Base-by-base conservation (phyloP, 2,888 invertebrate species). In the Pachymerium ferrugineum region DNA sequence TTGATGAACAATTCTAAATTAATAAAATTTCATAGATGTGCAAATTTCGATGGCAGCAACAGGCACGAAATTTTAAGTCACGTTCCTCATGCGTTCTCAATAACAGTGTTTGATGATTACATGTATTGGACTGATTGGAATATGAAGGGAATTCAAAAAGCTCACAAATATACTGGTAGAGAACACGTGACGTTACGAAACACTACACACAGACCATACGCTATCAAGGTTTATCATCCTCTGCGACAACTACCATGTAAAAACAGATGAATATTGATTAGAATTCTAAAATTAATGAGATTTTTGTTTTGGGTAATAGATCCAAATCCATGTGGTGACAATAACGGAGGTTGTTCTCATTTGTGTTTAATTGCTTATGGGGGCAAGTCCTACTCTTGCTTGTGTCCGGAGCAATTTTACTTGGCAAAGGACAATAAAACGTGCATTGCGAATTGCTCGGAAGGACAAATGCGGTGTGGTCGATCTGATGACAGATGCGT, bases 51-150 rank as follows among this genome's bases (percentile, higher is more conserved):
- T 83, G 98, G 98, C 1, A 88, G 88, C 77, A 90, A 94, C 80
- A 86, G 94, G 3, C 92, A 93, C 80, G 88, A 90, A 73, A 93
- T 91, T 0, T 80, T 96, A 1, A 78, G 78, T 19, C 80, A 88
- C 70, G 96, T 97, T 0, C 97, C 98, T 0, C 98, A 99, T 82
- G 95, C 97, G 0, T 99, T 97, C 80, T 97, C 97, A 0, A 85
- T 99, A 67, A 90, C 92, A 10, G 86, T 97, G 0, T 97, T 99
- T 81, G 98, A 97, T 80, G 96, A 97, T 79, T 89, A 87, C 78
- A 79, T 87, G 69, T 99, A 91, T 84, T 99, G 97, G 97, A 94
- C 97, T 0, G 99, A 99, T 82, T 99, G 99, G 98, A 98, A 98
- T 82, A 84, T 94, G 71, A 96, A 96, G 82, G 92, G 92, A 0